Evolutionary conservation across 2,113 vertebrate genomes (phyloP).

Genomic region (Morphnarchus princeps): DNA sequence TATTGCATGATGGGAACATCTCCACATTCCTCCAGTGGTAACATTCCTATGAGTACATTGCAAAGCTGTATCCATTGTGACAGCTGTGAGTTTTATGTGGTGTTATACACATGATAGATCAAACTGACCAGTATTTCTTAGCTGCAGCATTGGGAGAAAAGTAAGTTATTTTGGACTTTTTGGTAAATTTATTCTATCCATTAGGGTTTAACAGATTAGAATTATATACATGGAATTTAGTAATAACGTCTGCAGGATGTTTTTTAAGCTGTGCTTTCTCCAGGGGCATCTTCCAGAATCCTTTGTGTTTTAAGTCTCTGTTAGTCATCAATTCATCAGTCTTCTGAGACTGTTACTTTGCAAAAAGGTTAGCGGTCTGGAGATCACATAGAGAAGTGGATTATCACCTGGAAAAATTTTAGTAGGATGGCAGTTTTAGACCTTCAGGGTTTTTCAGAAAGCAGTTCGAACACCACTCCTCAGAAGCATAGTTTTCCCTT

Average conservation of each 20-base stretch:
- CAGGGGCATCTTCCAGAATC: not conserved
- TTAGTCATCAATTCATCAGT: not conserved
- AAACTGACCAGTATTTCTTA: not conserved
- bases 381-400: not conserved
- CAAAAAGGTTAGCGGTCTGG: not conserved
- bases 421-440: not conserved
- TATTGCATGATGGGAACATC: not conserved
- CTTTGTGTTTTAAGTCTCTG: not conserved
- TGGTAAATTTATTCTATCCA: not conserved
- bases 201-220: not conserved
- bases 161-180: not conserved
- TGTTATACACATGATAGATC: not conserved
- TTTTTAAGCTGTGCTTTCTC: not conserved
- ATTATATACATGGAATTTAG: not conserved
- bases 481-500: not conserved
- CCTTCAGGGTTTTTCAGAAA: not conserved
- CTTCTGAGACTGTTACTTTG: not conserved
- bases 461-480: rapidly evolving
- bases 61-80: not conserved
- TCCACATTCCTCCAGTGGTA: not conserved
- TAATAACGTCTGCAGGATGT: not conserved
- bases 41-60: not conserved
- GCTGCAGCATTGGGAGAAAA: not conserved
- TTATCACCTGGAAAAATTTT: not conserved
- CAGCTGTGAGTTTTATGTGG: not conserved